A percentile compares a stretch with the other conserved stretches of the same genome.
Evolutionary conservation across 2,888 invertebrate species (phyloP).

Genomic region (Andrena trimmerana): DNA sequence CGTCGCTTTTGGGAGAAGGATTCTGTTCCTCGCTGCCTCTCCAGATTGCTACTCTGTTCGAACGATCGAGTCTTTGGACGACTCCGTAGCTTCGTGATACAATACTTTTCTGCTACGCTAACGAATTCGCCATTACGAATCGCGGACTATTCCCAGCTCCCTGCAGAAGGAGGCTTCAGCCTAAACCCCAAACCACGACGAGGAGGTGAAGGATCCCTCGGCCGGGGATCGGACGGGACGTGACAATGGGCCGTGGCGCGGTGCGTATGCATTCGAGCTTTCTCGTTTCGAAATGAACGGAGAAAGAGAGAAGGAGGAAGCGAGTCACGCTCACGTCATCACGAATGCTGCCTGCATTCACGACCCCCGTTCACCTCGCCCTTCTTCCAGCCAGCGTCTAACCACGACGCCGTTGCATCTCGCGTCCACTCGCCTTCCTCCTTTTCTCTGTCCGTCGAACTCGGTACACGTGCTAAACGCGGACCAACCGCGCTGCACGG

Average conservation of each 20-base stretch:
- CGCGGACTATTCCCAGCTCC: no score
- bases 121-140: no score
- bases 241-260: conserved; percentile 49
- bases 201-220: background rate
- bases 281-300: conserved; percentile 38
- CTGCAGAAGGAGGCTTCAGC: background rate
- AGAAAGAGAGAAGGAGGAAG: conserved; percentile 59
- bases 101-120: no score
- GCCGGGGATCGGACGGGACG: conserved; percentile 9
- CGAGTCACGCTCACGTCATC: conserved; percentile 77
- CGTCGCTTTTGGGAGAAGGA: conserved; percentile 16
- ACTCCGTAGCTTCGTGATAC: no score
- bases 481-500: conserved; percentile 58
- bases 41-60: background rate
- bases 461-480: conserved; percentile 65
- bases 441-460: conserved; percentile 46
- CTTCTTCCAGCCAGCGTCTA: conserved; percentile 37
- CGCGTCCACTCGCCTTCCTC: conserved; percentile 56
- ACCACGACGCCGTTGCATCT: conserved; percentile 54
- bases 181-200: background rate
- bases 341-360: conserved; percentile 76
- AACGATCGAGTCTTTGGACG: no score
- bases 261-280: conserved; percentile 39
- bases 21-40: background rate
- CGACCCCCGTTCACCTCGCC: conserved; percentile 61